phyloP scores from a whole-genome alignment of 2,797 vertebrate species.

The Lemur catta region DNA sequence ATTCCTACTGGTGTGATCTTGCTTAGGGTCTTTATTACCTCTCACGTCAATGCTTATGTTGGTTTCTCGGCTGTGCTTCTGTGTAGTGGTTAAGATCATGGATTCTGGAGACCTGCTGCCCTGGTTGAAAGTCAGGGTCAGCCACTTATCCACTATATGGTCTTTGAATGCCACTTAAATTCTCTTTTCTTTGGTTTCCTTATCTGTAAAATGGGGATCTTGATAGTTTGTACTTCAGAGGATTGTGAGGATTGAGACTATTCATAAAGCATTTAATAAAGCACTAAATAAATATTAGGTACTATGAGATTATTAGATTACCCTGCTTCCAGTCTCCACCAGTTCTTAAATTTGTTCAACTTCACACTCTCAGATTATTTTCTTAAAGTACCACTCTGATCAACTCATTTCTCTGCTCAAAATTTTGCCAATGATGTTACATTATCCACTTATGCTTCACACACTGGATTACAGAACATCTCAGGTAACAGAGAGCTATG shows the following conservation, averaged over 20 bases:
- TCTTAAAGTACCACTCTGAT: not conserved
- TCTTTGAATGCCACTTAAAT: not conserved
- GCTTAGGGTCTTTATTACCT: not conserved
- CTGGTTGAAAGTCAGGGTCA: not conserved
- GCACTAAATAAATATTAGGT: not conserved
- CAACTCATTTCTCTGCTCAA: not conserved
- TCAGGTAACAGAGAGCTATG: not conserved
- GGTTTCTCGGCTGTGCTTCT: not conserved
- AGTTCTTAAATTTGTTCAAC: not conserved
- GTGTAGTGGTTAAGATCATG: not conserved
- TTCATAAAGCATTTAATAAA: not conserved
- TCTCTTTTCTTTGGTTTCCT: not conserved
- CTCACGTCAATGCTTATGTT: not conserved
- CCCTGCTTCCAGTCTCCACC: not conserved
- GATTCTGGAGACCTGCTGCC: not conserved
- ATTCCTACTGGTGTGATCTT: not conserved
- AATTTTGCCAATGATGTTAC: not conserved
- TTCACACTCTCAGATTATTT: constrained; percentile 12
- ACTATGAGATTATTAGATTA: not conserved
- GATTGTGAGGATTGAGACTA: not conserved
- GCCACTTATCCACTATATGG: not conserved
- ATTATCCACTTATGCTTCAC: constrained; percentile 25
- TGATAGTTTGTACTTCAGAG: not conserved
- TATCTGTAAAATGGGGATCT: not conserved
- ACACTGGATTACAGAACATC: not conserved